A percentile compares a stretch with the other conserved stretches of the same genome.
These are phyloP conservation scores for Athrips mouffetella DNA, from an alignment of 2,888 invertebrate genomes.

Conservation along the genomic window DNA sequence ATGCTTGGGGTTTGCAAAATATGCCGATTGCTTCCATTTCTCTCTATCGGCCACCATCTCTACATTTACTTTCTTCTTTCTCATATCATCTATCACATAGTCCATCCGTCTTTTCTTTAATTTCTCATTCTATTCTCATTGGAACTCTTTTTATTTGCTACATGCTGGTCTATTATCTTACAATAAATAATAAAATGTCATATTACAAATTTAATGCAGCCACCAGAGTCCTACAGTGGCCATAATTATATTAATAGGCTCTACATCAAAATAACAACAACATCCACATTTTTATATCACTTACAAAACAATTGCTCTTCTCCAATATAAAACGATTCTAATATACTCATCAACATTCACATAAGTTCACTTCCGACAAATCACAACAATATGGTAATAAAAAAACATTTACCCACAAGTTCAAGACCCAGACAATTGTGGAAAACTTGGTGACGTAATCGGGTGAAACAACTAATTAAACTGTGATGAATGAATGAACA, in stretches of 20 bases:
- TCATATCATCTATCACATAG: no score
- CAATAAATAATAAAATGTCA: no score
- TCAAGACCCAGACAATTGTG: conserved; percentile 61
- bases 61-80: no score
- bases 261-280: background rate
- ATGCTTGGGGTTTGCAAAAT: no score
- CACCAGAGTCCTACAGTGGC: no score
- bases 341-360: conserved; percentile 2
- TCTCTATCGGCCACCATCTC: no score
- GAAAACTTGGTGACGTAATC: conserved; percentile 71
- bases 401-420: conserved; percentile 44
- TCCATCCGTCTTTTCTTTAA: no score
- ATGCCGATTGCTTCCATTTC: no score
- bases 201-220: no score
- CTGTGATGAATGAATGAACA: conserved; percentile 69
- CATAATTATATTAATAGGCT: background rate
- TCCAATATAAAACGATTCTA: background rate
- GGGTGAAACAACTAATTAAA: conserved; percentile 75
- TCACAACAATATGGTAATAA: conserved; percentile 37
- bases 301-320: background rate
- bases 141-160: no score
- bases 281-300: background rate
- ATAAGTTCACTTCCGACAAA: conserved; percentile 9
- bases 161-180: no score
- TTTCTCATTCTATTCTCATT: no score